These are phyloP conservation scores for Coptodon bakossiorum DNA, from an alignment of 2,113 vertebrate genomes.

Conservation along the genomic window DNA sequence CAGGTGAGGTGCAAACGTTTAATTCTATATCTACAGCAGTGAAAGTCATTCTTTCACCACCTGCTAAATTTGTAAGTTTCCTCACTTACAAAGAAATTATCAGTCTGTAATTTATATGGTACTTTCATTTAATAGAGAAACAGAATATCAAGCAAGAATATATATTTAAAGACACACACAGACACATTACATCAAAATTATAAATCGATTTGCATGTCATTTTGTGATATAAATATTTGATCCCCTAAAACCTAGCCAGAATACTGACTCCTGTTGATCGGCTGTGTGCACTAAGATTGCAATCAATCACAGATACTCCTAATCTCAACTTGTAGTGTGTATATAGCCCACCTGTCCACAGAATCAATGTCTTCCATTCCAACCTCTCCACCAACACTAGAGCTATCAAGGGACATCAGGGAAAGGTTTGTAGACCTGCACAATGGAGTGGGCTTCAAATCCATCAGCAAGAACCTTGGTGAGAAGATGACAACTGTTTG, in stretches of 20 bases:
- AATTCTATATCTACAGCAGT: background rate
- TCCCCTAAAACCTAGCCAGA: background rate
- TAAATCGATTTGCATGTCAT: background rate
- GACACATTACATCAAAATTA: background rate
- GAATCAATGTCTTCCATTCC: no score
- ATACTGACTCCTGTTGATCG: background rate
- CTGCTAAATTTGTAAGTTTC: background rate
- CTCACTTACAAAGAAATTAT: background rate
- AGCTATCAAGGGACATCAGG: no score
- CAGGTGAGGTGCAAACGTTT: constrained; percentile 55
- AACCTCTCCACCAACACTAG: no score
- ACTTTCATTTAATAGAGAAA: background rate
- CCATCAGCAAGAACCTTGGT: no score
- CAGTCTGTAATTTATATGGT: rapidly evolving
- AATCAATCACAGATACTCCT: background rate
- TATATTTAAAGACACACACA: background rate
- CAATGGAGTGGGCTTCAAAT: no score
- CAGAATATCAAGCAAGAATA: background rate
- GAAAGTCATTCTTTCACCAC: background rate
- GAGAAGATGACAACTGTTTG: no score
- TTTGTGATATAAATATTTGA: background rate
- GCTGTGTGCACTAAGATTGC: background rate
- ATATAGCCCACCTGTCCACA: no score
- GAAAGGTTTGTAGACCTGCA: no score
- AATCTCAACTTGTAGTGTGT: no score